Conservation (phyloP, 2,113 vertebrate genomes). For the Thunnus maccoyii region DNA sequence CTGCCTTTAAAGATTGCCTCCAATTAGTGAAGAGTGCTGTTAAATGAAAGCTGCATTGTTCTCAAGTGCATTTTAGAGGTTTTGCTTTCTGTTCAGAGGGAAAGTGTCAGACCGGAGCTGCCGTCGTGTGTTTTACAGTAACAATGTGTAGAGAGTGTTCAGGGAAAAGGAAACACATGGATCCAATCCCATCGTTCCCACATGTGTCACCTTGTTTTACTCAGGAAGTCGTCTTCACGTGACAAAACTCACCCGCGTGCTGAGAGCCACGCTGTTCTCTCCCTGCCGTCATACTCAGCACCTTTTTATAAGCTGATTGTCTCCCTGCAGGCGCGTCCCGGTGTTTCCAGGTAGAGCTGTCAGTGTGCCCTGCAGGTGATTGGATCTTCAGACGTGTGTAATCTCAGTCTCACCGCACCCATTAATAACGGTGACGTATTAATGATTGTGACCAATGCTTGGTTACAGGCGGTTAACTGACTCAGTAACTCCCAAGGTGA, state of each 20-base stretch:
- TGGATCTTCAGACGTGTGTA: conserved; percentile 28
- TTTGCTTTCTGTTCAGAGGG: neutral
- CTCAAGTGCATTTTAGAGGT: no score
- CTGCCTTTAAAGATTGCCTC: no score
- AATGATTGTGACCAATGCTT: neutral
- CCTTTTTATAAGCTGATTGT: conserved; percentile 69
- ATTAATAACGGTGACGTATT: neutral
- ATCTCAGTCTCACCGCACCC: conserved; percentile 10
- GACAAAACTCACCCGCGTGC: neutral
- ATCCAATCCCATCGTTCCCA: neutral
- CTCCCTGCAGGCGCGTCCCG: conserved; percentile 12
- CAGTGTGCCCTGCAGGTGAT: conserved; percentile 1
- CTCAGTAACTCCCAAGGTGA: no score
- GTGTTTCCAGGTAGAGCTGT: conserved; percentile 36
- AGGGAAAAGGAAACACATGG: neutral
- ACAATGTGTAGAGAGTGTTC: no score
- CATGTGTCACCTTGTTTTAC: conserved; percentile 1
- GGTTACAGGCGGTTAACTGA: neutral
- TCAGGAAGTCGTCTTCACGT: neutral
- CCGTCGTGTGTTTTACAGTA: neutral
- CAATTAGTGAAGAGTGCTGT: no score
- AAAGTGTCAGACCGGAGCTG: neutral
- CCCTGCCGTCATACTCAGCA: conserved; percentile 32
- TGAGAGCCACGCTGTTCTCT: conserved; percentile 20
- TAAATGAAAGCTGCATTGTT: no score